Evolutionary conservation across 2,113 vertebrate genomes (phyloP).

Genomic region (Tretioscincus oriximinensis): DNA sequence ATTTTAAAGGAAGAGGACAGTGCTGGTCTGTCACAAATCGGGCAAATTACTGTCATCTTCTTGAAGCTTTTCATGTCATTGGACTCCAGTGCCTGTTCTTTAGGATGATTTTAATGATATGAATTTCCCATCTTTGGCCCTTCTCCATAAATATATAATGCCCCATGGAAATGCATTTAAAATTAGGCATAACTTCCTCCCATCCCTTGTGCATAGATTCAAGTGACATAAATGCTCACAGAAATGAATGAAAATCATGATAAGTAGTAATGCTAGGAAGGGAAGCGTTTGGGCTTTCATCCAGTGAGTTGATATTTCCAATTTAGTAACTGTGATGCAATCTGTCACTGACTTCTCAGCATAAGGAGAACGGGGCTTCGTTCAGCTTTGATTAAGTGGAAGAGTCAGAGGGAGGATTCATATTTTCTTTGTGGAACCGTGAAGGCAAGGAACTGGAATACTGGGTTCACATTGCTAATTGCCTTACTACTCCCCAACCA

Average conservation of each 20-base stretch:
- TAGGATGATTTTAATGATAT: background rate
- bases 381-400: background rate
- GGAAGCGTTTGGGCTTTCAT: background rate
- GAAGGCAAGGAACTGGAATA: too few relatives aligned
- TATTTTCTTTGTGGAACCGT: too few relatives aligned
- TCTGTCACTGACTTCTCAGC: background rate
- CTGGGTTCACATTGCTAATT: too few relatives aligned
- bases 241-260: background rate
- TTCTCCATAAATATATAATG: background rate
- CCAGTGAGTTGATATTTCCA: background rate
- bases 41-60: slow-evolving; percentile 12
- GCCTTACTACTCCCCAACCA: too few relatives aligned
- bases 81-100: background rate
- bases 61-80: background rate
- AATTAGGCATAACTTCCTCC: background rate
- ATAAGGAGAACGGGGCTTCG: background rate
- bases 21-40: slow-evolving; percentile 9
- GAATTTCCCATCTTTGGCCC: background rate
- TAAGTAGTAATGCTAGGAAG: background rate
- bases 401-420: background rate
- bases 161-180: background rate
- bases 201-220: background rate
- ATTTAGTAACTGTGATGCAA: background rate
- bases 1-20: slow-evolving; percentile 10
- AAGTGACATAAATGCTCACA: background rate